Evolutionary conservation across 2,113 vertebrate genomes (phyloP).

Genomic region (Platycercus adscitus): DNA sequence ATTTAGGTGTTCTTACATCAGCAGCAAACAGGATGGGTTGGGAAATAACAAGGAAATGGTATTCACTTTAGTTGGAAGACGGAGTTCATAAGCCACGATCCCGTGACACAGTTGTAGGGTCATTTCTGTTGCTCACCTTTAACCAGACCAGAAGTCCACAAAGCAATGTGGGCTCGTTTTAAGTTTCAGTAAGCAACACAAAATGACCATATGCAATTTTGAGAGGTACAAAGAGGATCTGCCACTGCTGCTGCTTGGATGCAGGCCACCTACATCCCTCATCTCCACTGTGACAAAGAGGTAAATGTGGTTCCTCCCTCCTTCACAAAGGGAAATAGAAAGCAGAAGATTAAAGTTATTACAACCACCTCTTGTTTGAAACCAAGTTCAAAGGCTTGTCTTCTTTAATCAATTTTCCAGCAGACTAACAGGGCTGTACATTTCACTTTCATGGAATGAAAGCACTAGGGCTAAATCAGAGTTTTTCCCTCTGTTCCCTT

Average conservation of each 20-base stretch:
- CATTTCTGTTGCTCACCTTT: neutral
- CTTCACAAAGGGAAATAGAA: neutral
- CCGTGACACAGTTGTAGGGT: neutral
- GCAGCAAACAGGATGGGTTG: neutral
- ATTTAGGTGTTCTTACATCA: neutral
- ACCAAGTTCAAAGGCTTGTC: conserved; percentile 67
- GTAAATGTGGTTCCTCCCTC: conserved; percentile 12
- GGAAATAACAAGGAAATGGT: neutral
- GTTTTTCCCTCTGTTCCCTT: neutral
- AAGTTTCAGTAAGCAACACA: neutral
- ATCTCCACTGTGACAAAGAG: conserved; percentile 11
- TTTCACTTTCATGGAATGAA: conserved; percentile 62
- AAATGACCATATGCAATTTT: neutral
- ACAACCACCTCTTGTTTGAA: conserved; percentile 54
- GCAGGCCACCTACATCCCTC: neutral
- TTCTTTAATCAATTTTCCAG: conserved; percentile 65
- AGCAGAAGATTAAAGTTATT: conserved; percentile 57
- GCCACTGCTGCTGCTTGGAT: neutral
- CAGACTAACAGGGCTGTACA: conserved; percentile 56
- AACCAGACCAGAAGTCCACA: neutral
- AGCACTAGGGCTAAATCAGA: neutral
- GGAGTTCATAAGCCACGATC: neutral
- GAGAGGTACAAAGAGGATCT: neutral
- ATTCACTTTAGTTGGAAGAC: neutral
- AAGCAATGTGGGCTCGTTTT: neutral